Evolutionary conservation across 2,113 vertebrate species (phyloP).

Genomic region (Cacatua alba): DNA sequence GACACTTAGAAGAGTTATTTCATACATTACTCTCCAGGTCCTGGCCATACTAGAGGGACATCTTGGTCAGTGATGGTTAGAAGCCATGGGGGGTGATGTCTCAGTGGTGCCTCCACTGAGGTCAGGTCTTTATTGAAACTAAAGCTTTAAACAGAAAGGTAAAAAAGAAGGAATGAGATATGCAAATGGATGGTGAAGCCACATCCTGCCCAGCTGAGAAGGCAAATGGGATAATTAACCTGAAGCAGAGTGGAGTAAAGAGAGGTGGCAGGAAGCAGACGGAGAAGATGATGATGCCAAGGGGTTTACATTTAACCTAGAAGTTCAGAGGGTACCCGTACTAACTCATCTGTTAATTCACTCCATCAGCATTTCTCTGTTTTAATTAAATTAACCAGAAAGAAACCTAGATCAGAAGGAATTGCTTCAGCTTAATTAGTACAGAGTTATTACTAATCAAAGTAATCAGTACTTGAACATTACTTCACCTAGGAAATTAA

Average conservation of each 20-base stretch:
- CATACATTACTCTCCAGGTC: background rate
- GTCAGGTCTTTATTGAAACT: background rate
- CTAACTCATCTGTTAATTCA: background rate
- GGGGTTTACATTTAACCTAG: background rate
- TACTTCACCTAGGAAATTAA: background rate
- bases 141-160: background rate
- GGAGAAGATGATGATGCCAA: background rate
- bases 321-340: background rate
- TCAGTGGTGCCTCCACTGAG: background rate
- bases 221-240: background rate
- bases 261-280: background rate
- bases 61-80: rapidly evolving
- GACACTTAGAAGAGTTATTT: background rate
- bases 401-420: background rate
- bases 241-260: background rate
- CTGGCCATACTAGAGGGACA: rapidly evolving
- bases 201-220: background rate
- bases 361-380: background rate
- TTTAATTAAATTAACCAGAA: background rate
- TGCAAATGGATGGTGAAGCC: background rate
- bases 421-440: background rate
- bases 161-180: background rate
- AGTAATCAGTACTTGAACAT: background rate
- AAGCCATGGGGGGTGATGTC: background rate
- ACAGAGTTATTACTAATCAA: background rate